Evolutionary conservation across 1,140 invertebrate genomes (phyloP).

Genomic region (Limonius californicus): DNA sequence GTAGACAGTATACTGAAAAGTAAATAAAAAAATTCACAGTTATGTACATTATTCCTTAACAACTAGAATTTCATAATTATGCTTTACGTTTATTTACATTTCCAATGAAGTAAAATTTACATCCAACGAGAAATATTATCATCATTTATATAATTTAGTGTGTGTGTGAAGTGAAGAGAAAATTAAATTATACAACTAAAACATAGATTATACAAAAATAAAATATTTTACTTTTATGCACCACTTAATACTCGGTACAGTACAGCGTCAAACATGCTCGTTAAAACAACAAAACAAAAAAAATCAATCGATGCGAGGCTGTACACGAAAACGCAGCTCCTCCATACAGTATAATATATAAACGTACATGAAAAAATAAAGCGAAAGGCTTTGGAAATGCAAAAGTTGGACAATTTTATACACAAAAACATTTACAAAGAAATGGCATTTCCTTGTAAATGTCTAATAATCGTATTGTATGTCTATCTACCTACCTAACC

Average conservation of each 20-base stretch:
- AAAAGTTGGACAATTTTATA: conserved; percentile 15
- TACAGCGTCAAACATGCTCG: conserved; percentile 24
- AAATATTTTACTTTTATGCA: conserved; percentile 24
- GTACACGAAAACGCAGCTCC: too few species aligned
- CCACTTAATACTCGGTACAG: conserved; percentile 25
- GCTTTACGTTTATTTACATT: conserved; percentile 38
- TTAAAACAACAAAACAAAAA: conserved; percentile 21
- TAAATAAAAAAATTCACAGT: conserved; percentile 43
- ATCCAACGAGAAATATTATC: not conserved
- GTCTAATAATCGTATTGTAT: conserved; percentile 20
- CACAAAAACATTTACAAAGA: not conserved
- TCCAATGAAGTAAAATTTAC: conserved; percentile 24
- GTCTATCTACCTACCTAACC: conserved; percentile 25
- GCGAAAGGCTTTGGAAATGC: conserved; percentile 32
- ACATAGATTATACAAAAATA: conserved; percentile 22
- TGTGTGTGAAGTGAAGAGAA: not conserved
- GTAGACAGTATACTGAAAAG: conserved; percentile 39
- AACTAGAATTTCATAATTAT: conserved; percentile 26
- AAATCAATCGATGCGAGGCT: too few species aligned
- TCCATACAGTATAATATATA: conserved; percentile 24
- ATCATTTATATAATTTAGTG: not conserved
- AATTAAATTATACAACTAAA: not conserved
- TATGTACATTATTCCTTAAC: conserved; percentile 36
- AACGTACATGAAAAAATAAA: conserved; percentile 26
- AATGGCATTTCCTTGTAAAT: not conserved